phyloP scores from a whole-genome alignment of 2,888 invertebrate species.

The Eumerus sabulonum region DNA sequence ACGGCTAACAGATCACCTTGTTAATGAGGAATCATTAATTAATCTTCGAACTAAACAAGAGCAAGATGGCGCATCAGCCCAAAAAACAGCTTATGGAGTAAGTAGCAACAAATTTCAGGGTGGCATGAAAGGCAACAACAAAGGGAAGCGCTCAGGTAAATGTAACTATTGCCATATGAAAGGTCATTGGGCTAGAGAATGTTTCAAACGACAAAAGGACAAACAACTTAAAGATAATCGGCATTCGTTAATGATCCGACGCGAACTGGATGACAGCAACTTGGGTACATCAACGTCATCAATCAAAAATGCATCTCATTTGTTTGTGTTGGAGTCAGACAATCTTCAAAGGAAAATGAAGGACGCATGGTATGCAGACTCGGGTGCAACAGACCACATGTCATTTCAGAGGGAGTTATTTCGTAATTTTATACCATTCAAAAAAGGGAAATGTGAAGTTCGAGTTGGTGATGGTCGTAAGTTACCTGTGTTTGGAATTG shows the following conservation, averaged over 20 bases:
- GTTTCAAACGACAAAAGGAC: slow-evolving; percentile 49
- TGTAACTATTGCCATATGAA: slow-evolving; percentile 51
- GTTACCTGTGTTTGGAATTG: slow-evolving; percentile 48
- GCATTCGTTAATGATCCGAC: slow-evolving; percentile 20
- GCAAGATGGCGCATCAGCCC: not conserved
- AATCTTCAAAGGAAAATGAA: no score
- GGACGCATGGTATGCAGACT: slow-evolving; percentile 65
- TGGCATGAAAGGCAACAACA: slow-evolving; percentile 18
- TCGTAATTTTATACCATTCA: slow-evolving; percentile 23
- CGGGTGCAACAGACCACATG: slow-evolving; percentile 69
- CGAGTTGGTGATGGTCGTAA: slow-evolving; percentile 60
- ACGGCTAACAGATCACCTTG: slow-evolving; percentile 54
- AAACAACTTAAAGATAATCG: slow-evolving; percentile 38
- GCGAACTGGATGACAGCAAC: slow-evolving; percentile 18
- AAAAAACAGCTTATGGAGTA: slow-evolving; percentile 14
- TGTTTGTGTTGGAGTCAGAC: slow-evolving; percentile 42
- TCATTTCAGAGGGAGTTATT: slow-evolving; percentile 55
- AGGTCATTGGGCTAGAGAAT: slow-evolving; percentile 63
- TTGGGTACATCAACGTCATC: not conserved
- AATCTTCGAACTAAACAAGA: not conserved
- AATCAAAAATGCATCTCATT: slow-evolving; percentile 31
- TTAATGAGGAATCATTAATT: slow-evolving; percentile 34
- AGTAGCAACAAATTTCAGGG: slow-evolving; percentile 19
- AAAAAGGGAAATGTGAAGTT: slow-evolving; percentile 26
- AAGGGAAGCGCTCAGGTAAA: slow-evolving; percentile 39